phyloP scores from a whole-genome alignment of 2,113 vertebrate species.

The Alouatta palliata region DNA sequence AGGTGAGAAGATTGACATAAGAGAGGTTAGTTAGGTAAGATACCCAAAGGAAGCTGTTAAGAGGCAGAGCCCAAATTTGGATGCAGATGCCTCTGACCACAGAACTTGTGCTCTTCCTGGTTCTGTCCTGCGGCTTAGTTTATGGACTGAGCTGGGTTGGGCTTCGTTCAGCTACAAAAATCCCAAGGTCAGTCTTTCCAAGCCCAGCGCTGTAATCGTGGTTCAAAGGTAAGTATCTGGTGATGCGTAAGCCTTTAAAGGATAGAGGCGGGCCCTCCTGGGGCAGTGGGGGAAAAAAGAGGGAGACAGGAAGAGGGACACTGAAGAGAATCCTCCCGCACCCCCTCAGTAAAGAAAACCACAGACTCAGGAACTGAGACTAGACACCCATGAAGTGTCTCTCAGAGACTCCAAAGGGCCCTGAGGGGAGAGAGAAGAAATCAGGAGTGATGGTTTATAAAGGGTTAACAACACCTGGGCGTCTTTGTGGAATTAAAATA shows the following conservation, averaged over 20 bases:
- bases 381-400: not conserved
- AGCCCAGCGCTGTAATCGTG: not conserved
- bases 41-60: not conserved
- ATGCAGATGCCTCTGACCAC: not conserved
- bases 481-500: conserved; percentile 57
- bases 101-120: not conserved
- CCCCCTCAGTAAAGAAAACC: not conserved
- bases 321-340: not conserved
- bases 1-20: conserved; percentile 63
- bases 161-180: conserved; percentile 9
- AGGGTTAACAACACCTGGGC: conserved; percentile 37
- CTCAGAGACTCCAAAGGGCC: not conserved
- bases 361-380: not conserved
- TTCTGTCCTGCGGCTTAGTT: not conserved
- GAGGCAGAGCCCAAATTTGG: not conserved
- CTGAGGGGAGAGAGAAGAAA: not conserved
- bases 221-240: not conserved
- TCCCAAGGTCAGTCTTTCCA: not conserved
- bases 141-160: not conserved
- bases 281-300: not conserved
- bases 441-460: not conserved
- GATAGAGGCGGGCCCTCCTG: not conserved
- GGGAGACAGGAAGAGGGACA: not conserved
- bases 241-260: not conserved
- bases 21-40: not conserved